Base-by-base conservation (phyloP, 37 sponge, comb jelly and placozoan genomes). In the Lycopodina hypogea region DNA sequence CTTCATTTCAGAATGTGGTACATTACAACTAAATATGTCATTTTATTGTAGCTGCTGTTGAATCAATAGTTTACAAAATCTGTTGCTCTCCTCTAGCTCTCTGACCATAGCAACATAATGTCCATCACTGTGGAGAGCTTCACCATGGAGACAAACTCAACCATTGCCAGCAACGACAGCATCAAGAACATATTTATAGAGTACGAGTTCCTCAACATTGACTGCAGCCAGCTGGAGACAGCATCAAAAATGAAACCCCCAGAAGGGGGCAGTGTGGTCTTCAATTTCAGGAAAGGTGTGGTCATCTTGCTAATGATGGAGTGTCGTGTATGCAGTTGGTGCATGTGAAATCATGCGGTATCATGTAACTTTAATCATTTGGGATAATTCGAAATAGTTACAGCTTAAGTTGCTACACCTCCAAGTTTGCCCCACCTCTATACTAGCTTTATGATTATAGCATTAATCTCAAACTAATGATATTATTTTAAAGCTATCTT, bases 261-360 rank as follows among this genome's bases (percentile, higher is more conserved):
- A 1, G 77, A 70, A 2, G 86, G 88, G 17, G 68, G 88, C 51
- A 42, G 79, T 29, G 76, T 78, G 22, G 18, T 68, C 24, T 93
- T 87, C 81, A 90, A 93, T 52, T 93, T 93, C 69, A 83, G 55
- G 75, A 86, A 78, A 88, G 83, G 89, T 82, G 28, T 17, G 8
- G 36, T 23, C 35, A 34, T 18, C 3, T 39, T 28, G 22, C 42
- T 55, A 26, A 3, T 37, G 1, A 36, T 80, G n/a, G 2, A 55
- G 29, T 42, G 32, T 41, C 48, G 42, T 76, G 77, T 68, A 38
- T 83, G 69, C 64, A 36, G 23, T 56, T 74, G 76, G 71, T 40
- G 59, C 37, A n/a, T n/a, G n/a, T n/a, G n/a, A n/a, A n/a, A n/a
- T n/a, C n/a, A n/a, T n/a, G n/a, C 28, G 50, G 58, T 63, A 39